A percentile compares a stretch with the other conserved stretches of the same genome.
Conservation (phyloP, 1,140 invertebrate species). For the Leptinotarsa lineolata region DNA sequence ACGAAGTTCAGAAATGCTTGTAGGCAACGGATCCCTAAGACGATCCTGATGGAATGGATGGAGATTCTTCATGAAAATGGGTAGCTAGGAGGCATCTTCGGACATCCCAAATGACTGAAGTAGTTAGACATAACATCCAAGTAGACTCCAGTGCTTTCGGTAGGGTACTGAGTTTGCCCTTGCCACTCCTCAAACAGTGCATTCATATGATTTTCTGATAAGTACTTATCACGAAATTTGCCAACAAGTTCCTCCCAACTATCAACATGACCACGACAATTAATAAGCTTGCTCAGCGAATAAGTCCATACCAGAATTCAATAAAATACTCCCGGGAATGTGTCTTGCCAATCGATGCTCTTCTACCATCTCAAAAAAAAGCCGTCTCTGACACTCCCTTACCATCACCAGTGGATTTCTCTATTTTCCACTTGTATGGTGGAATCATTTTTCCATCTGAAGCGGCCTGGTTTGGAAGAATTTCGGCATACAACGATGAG, state of each 20-base stretch:
- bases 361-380: neutral
- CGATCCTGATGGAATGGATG: constrained; percentile 32
- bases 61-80: constrained; percentile 6
- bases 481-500: no score
- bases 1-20: constrained; percentile 18
- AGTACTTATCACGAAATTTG: constrained; percentile 35
- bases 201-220: constrained; percentile 31
- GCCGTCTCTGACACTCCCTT: neutral
- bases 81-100: no score
- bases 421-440: no score
- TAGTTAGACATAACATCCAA: constrained; percentile 42
- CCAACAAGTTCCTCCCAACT: constrained; percentile 27
- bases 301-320: neutral
- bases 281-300: constrained; percentile 36
- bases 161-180: constrained; percentile 26
- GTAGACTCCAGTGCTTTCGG: constrained; percentile 40
- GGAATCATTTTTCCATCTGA: no score
- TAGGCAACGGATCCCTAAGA: constrained; percentile 23
- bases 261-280: neutral
- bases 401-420: neutral
- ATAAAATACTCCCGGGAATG: neutral
- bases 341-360: neutral
- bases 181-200: constrained; percentile 32
- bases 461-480: no score
- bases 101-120: constrained; percentile 39